phyloP scores from a whole-genome alignment of 2,797 vertebrate genomes.

The Sciurus carolinensis region DNA sequence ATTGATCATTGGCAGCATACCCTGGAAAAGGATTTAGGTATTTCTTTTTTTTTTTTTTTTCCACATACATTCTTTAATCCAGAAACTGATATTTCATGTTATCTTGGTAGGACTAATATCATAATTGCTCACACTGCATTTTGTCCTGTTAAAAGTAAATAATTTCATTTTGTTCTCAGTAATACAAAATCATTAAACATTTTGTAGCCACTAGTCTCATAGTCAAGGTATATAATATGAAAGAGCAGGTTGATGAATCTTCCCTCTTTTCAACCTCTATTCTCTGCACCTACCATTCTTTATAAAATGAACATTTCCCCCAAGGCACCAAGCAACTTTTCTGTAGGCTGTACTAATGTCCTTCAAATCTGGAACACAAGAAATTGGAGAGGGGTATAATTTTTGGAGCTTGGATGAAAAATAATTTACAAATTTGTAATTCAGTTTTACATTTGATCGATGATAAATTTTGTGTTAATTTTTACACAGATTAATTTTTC shows the following conservation, averaged over 20 bases:
- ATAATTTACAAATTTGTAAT: constrained; percentile 38
- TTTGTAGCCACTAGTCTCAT: background rate
- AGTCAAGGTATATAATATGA: background rate
- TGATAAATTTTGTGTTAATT: background rate
- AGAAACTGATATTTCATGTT: constrained; percentile 18
- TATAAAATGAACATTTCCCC: constrained; percentile 33
- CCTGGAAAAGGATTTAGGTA: background rate
- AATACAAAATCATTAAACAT: constrained; percentile 42
- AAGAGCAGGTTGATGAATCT: background rate
- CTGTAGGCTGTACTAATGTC: background rate
- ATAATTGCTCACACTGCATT: background rate
- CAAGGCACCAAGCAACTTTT: background rate
- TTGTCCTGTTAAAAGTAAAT: constrained; percentile 52
- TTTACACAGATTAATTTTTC: background rate
- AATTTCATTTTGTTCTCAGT: background rate
- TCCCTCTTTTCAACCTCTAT: background rate
- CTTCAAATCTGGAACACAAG: constrained; percentile 19
- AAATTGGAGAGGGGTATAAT: background rate
- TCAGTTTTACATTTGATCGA: background rate
- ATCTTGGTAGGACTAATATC: constrained; percentile 25
- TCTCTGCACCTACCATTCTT: background rate
- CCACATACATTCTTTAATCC: background rate
- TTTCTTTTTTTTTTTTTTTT: too few species aligned
- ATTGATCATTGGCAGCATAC: background rate
- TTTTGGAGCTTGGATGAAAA: background rate